Conservation (phyloP, 64 coral and sea anemone species). For the Anthopleura sola region DNA sequence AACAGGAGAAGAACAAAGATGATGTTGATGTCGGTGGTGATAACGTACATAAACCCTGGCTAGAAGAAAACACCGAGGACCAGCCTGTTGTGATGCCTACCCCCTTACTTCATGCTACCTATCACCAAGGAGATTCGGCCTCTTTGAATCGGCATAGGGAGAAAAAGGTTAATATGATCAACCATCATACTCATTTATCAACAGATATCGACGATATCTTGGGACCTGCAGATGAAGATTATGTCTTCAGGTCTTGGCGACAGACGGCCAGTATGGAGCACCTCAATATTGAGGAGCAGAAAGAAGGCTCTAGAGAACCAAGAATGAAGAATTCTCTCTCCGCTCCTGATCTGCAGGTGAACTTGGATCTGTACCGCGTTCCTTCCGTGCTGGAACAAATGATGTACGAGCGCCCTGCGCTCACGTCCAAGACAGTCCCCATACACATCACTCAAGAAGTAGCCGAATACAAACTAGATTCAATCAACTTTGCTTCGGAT, state of each 20-base stretch:
- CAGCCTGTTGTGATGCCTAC: conserved; percentile 17
- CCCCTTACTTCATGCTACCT: background rate
- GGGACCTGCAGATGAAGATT: conserved; percentile 2
- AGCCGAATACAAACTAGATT: conserved; percentile 79
- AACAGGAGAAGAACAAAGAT: background rate
- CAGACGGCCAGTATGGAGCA: conserved; percentile 17
- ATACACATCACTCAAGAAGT: conserved; percentile 36
- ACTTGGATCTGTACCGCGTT: conserved; percentile 63
- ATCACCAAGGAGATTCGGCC: background rate
- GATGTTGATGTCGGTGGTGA: background rate
- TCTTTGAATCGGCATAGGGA: background rate
- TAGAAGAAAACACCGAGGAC: background rate
- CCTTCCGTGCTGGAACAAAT: conserved; percentile 83
- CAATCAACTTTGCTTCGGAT: conserved; percentile 70
- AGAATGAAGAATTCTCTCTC: conserved; percentile 8
- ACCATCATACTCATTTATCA: background rate
- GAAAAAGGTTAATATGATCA: background rate
- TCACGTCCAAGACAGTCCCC: background rate
- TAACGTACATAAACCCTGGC: background rate
- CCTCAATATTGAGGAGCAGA: background rate
- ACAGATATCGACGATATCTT: conserved; percentile 13
- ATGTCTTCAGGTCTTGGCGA: background rate
- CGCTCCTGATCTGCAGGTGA: conserved; percentile 35
- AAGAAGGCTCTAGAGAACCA: conserved; percentile 19
- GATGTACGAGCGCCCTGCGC: conserved; percentile 36